phyloP scores from a whole-genome alignment of 2,797 vertebrate species.

The Spinibarbus caldwelli region DNA sequence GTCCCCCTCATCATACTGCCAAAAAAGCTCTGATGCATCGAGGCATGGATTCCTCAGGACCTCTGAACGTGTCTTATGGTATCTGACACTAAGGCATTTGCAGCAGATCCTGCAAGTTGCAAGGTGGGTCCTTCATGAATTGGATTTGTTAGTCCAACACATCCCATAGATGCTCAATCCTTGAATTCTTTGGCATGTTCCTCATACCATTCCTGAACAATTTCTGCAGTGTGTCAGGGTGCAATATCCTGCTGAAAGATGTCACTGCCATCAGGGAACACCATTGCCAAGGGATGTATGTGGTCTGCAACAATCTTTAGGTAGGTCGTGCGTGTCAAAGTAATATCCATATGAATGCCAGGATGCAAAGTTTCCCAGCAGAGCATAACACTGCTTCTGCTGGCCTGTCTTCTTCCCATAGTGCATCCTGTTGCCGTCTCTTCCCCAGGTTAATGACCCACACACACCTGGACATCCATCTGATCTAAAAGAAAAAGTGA shows the following conservation, averaged over 20 bases:
- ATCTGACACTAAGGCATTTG: background rate
- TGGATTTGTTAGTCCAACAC: background rate
- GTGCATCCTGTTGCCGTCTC: background rate
- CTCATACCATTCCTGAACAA: background rate
- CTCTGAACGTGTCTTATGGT: background rate
- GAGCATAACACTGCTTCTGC: background rate
- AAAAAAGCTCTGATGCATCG: background rate
- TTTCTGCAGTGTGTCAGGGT: background rate
- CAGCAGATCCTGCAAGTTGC: background rate
- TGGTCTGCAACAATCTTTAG: background rate
- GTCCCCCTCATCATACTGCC: background rate
- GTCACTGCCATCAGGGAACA: background rate
- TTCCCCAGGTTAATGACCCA: too few species aligned
- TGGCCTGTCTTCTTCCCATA: background rate
- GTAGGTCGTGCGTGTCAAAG: background rate
- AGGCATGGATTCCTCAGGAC: background rate
- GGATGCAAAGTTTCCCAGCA: background rate
- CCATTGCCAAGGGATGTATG: background rate
- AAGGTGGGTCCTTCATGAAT: background rate
- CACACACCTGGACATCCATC: too few species aligned
- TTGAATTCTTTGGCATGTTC: background rate
- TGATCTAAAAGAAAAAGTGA: too few species aligned
- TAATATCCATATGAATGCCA: background rate
- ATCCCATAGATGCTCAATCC: background rate
- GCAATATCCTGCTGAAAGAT: background rate